Base-by-base conservation (phyloP, 2,113 vertebrate genomes). In the Gnathonemus echidnorhynchus region DNA sequence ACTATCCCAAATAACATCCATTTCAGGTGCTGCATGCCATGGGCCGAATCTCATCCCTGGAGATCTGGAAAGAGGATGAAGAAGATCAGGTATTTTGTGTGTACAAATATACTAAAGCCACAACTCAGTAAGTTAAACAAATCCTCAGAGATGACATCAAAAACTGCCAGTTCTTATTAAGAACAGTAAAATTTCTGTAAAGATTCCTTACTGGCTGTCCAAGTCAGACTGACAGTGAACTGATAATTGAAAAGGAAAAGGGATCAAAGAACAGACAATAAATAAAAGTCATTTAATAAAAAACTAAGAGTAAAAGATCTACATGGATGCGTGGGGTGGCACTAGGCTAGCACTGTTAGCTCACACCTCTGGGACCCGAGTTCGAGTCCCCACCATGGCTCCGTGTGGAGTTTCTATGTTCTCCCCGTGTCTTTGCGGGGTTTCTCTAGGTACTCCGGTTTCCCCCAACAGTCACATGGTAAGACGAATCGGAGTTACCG, bases 31-130 rank as follows among this genome's bases (percentile, higher is more conserved):
- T 90, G 87, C 66, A 90, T 35, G 46, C 90, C 50, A 90, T 90
- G 90, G 87, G 87, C 31, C 48, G 15, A 58, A 90, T 90, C 39
- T 48, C 90, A 0, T 46, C 46, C 39, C 24, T 48, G 46, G 90
- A 90, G n/a, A 88, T 90, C 87, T 90, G 90, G 90, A 90, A 45
- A 58, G 86, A 90, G 39, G 48, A 87, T 35, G 62, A 87, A 45
- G 90, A 90, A 52, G 74, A 70, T 45, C 85, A 90, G 90, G 90
- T 90, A 90, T 9, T 58, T 35, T 89, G 24, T 52, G 17, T 84
- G 31, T 27, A 66, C 58, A 66, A 58, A 66, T 66, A 27, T 9
- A n/a, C 21, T 27, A n/a, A 27, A 66, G n/a, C n/a, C 9, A 27
- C n/a, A 66, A 66, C 58, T 62, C 24, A 62, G 9, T n/a, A n/a